Conservation (phyloP, 2,888 invertebrate genomes). For the Dasysyrphus albostriatus region DNA sequence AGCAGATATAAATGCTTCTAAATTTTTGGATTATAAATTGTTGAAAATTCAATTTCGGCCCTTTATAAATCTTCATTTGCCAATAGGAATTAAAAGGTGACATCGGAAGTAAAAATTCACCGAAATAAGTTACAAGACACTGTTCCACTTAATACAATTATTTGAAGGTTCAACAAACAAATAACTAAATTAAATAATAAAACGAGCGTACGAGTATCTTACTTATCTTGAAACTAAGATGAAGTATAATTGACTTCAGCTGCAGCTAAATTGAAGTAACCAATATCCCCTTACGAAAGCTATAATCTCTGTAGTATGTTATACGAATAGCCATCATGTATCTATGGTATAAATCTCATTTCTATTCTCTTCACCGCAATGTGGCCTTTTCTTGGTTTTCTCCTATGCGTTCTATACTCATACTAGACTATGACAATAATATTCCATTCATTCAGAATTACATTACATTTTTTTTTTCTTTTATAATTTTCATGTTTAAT, state of each 20-base stretch:
- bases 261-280: constrained; percentile 13
- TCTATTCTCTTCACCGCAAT: constrained; percentile 31
- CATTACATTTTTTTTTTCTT: constrained; percentile 7
- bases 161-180: constrained; percentile 16
- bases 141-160: neutral
- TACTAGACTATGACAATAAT: constrained; percentile 47
- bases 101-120: neutral
- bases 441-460: constrained; percentile 54
- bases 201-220: neutral
- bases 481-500: constrained; percentile 52
- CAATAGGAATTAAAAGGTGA: neutral
- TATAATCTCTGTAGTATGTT: constrained; percentile 4
- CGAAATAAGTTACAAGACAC: neutral
- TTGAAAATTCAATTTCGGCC: neutral
- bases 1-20: neutral
- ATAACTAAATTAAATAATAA: constrained; percentile 6
- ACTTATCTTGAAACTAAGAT: constrained; percentile 16
- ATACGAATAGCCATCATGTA: neutral
- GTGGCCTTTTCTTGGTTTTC: constrained; percentile 37
- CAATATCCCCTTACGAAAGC: constrained; percentile 12
- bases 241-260: constrained; percentile 22
- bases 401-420: neutral
- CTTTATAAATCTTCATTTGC: neutral
- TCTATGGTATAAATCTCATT: constrained; percentile 36
- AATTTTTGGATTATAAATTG: neutral